These are phyloP conservation scores for Epistrophe eligans DNA, from an alignment of 2,888 invertebrate genomes.

Conservation along the genomic window DNA sequence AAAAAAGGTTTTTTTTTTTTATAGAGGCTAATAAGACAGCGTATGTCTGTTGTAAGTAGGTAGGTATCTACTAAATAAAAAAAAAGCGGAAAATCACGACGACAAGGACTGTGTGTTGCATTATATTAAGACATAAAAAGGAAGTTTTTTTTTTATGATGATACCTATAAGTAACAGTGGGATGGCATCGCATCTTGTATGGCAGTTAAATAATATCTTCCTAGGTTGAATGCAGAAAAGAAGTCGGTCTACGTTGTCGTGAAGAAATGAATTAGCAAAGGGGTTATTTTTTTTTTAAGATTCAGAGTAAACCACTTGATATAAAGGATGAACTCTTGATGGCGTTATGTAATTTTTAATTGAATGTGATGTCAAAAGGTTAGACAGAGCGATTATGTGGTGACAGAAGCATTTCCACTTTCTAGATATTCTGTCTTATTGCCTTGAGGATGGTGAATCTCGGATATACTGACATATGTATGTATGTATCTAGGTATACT, in stretches of 20 bases:
- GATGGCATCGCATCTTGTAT: conserved; percentile 19
- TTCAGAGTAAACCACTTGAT: conserved; percentile 41
- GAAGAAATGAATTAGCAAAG: conserved; percentile 38
- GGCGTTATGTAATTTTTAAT: conserved; percentile 46
- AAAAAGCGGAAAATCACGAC: conserved; percentile 7
- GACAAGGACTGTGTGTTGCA: conserved; percentile 35
- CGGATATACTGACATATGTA: neutral
- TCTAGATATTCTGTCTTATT: conserved; percentile 22
- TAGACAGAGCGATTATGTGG: conserved; percentile 36
- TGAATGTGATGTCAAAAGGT: conserved; percentile 38
- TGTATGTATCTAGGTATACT: too few species aligned
- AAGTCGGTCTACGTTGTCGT: conserved; percentile 6
- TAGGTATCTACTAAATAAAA: too few species aligned
- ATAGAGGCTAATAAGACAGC: conserved; percentile 26
- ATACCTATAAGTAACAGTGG: neutral
- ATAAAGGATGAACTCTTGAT: conserved; percentile 40
- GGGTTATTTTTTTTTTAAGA: conserved; percentile 23
- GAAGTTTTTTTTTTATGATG: conserved; percentile 1
- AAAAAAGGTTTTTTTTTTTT: neutral
- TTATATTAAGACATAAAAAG: conserved; percentile 42
- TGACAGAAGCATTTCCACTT: conserved; percentile 26
- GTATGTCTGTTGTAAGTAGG: too few species aligned
- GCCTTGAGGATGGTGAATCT: conserved; percentile 19
- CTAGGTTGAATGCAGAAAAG: conserved; percentile 5
- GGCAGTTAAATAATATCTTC: conserved; percentile 21